phyloP scores from a whole-genome alignment of 2,113 vertebrate species.

The Bos indicus region DNA sequence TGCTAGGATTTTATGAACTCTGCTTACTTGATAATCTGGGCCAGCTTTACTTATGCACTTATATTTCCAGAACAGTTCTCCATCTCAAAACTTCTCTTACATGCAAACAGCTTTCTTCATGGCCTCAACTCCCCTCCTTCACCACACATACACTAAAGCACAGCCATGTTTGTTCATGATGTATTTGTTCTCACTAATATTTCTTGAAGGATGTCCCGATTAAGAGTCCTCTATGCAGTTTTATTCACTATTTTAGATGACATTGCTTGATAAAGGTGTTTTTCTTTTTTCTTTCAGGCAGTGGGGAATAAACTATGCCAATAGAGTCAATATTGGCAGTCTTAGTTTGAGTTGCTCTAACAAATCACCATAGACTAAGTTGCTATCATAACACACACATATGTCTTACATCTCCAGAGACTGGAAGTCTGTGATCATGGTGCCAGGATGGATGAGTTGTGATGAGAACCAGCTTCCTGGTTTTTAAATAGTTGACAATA shows the following conservation, averaged over 20 bases:
- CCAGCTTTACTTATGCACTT: slow-evolving; percentile 45
- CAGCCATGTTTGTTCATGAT: neutral
- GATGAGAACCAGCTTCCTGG: neutral
- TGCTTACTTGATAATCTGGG: slow-evolving; percentile 59
- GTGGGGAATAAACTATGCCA: neutral
- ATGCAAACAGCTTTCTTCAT: neutral
- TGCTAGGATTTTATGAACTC: slow-evolving; percentile 64
- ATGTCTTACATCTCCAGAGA: neutral
- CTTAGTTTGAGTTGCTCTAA: neutral
- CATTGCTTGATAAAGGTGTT: neutral
- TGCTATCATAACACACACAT: neutral
- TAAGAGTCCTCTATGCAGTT: neutral
- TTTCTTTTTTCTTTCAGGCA: neutral
- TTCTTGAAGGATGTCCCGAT: neutral
- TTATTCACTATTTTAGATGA: neutral
- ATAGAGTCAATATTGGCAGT: neutral
- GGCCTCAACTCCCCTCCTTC: neutral
- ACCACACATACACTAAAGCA: neutral
- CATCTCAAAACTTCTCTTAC: slow-evolving; percentile 7
- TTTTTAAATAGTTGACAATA: neutral
- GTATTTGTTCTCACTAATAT: neutral
- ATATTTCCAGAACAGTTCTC: slow-evolving; percentile 39
- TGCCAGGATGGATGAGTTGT: neutral
- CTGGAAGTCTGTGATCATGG: neutral
- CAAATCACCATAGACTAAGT: neutral